These are phyloP conservation scores for Melanostoma scalare DNA, from an alignment of 2,888 invertebrate genomes.

Conservation along the genomic window DNA sequence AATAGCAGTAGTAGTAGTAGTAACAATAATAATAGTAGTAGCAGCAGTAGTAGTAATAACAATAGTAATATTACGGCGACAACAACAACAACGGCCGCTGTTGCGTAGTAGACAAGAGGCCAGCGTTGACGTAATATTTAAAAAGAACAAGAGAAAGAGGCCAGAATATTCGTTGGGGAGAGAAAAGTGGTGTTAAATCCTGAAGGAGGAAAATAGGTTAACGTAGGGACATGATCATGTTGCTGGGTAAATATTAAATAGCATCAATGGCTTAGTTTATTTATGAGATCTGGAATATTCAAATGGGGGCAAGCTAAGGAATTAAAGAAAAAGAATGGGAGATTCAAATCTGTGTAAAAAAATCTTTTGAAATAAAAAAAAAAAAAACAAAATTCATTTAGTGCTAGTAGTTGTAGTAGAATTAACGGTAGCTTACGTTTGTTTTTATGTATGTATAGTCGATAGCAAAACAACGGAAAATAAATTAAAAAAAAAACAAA, in stretches of 20 bases:
- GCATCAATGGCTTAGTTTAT: too few relatives aligned
- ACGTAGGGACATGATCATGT: too few relatives aligned
- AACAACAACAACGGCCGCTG: conserved; percentile 80
- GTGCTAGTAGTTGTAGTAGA: conserved; percentile 49
- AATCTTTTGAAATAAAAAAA: conserved; percentile 35
- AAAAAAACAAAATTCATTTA: conserved; percentile 36
- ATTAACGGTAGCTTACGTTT: conserved; percentile 49
- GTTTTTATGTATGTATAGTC: conserved; percentile 44
- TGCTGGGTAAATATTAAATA: too few relatives aligned
- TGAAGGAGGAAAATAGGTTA: too few relatives aligned
- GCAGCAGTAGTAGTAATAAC: conserved; percentile 72
- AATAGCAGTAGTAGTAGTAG: conserved; percentile 63
- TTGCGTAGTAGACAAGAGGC: conserved; percentile 81
- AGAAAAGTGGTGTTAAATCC: too few relatives aligned
- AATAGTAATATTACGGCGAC: conserved; percentile 75
- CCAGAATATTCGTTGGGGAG: too few relatives aligned
- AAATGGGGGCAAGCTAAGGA: background rate
- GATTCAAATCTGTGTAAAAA: conserved; percentile 37
- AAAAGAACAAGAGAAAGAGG: too few relatives aligned
- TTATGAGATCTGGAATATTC: too few relatives aligned
- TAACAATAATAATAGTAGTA: conserved; percentile 67
- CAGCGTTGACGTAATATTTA: conserved; percentile 45
- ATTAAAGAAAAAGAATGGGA: background rate
- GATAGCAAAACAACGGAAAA: conserved; percentile 27
- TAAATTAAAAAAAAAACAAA: conserved; percentile 1